phyloP scores from a whole-genome alignment of 2,113 vertebrate genomes.

The Elaphurus davidianus region DNA sequence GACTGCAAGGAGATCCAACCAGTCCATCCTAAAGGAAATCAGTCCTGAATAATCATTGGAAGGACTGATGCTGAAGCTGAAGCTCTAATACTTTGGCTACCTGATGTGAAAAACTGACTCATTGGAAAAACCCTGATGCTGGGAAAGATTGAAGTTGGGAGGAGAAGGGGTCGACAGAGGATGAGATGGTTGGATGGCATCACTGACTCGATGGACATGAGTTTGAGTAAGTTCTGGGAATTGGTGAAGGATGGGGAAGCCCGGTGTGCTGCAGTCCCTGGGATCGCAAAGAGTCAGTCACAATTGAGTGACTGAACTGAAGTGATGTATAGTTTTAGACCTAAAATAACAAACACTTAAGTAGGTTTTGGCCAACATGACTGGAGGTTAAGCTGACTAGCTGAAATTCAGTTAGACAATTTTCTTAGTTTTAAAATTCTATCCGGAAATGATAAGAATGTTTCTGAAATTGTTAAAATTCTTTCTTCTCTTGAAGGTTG shows the following conservation, averaged over 20 bases:
- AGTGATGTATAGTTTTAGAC: background rate
- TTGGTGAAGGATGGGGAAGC: background rate
- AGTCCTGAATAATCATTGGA: background rate
- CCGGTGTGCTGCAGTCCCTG: background rate
- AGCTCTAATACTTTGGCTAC: background rate
- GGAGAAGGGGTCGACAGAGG: background rate
- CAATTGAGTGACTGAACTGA: background rate
- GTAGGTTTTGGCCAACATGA: background rate
- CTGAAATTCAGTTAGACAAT: background rate
- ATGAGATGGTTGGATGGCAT: background rate
- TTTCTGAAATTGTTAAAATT: background rate
- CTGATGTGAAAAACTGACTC: background rate
- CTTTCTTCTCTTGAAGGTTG: background rate
- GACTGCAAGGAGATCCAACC: background rate
- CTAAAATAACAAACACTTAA: background rate
- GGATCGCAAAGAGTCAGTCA: background rate
- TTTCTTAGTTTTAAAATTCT: background rate
- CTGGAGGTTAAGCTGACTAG: background rate
- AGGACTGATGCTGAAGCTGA: background rate
- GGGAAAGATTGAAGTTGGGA: background rate
- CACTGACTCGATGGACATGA: background rate
- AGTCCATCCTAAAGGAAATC: background rate
- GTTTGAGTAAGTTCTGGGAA: background rate
- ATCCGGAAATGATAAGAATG: background rate
- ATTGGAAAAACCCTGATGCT: background rate